Conservation (phyloP, 2,113 vertebrate genomes). For the Archilochus colubris region DNA sequence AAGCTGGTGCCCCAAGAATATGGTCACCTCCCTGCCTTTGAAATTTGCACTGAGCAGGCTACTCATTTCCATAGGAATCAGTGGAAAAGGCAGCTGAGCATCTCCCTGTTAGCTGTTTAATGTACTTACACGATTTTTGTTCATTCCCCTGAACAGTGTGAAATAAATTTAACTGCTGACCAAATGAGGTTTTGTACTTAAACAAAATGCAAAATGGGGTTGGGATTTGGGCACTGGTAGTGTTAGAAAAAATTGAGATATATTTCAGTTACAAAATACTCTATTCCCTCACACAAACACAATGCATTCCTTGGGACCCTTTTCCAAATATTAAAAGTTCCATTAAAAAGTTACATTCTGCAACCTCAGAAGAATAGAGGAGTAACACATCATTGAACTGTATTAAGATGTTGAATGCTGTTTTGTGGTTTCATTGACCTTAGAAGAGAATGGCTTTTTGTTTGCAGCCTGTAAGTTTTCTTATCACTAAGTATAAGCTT, state of each 20-base stretch:
- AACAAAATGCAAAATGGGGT: neutral
- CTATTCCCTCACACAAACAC: neutral
- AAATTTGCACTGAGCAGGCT: neutral
- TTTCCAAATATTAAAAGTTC: neutral
- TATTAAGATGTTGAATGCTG: neutral
- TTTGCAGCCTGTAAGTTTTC: conserved; percentile 24
- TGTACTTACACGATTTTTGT: neutral
- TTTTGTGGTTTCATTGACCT: conserved; percentile 38
- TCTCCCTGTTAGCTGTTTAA: neutral
- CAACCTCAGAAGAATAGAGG: neutral
- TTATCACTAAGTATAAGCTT: conserved; percentile 8
- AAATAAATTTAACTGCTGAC: neutral
- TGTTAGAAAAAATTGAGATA: neutral
- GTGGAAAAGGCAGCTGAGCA: neutral
- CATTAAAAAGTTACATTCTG: neutral
- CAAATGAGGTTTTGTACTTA: neutral
- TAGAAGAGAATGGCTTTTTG: conserved; percentile 56
- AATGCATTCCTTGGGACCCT: neutral
- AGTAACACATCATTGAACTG: neutral
- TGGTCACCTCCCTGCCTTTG: neutral
- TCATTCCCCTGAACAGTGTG: neutral
- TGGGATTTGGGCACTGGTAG: neutral
- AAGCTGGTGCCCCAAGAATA: neutral
- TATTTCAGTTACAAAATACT: neutral
- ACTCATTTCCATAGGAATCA: neutral